Evolutionary conservation across 1,140 invertebrate species (phyloP), one percentile per base, ranked within the genome.

Genomic region (Wasmannia auropunctata): DNA sequence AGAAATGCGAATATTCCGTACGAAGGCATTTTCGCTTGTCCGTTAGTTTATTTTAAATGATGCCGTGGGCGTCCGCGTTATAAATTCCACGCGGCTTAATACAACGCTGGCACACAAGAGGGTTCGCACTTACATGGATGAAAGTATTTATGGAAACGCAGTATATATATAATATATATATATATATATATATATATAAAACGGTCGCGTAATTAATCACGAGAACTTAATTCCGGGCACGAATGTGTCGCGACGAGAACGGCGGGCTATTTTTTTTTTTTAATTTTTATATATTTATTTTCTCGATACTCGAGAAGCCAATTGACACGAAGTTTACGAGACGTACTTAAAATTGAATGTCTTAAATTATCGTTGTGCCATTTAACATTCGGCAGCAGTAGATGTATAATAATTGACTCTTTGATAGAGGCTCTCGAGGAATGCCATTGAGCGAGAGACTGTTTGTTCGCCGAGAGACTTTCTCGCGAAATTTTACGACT

Each of bases 1-100:
- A 65, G 25, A 72, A 81, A 74, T 43, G 14, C 37, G 25, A 72
- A 74, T 58, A 74, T 83, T 74, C 56, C 51, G 51, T 43, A 72
- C 67, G 37, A 72, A 43, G 79, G n/a, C 67, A 83, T 74, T n/a
- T n/a, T 83, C 54, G 51, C 67, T 83, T 46, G 51, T 81, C 49
- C 49, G 49, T 81, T 58, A 58, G 79, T 83, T 83, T 83, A 83
- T 83, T 83, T 83, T 83, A 83, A 83, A 83, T 83, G 79, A 58
- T 74, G 51, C 49, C 67, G 79, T 83, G 79, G 79, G 79, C 79
- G 79, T 83, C n/a, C 34, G 51, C 51, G 79, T 83, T 83, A 83
- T 83, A 83, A 83, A 83, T 83, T 83, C 79, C 79, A 74, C 79
- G 54, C 67, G 37, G 79, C 79, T 83, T 83, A 83, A 83, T 83